Evolutionary conservation across 2,113 vertebrate genomes (phyloP).

Genomic region (Procavia capensis): DNA sequence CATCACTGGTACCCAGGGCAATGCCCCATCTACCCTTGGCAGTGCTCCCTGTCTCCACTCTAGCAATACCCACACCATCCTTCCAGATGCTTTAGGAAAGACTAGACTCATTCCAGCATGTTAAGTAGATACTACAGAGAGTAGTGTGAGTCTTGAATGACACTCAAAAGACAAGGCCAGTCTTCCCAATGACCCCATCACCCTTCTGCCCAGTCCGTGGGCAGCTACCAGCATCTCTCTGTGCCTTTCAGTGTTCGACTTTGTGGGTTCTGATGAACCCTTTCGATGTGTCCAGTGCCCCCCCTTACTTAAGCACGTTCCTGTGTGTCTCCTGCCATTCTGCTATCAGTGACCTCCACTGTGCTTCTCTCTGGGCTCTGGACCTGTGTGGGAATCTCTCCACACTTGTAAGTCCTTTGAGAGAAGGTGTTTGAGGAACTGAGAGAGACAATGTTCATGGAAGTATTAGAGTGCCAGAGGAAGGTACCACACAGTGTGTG

Average conservation of each 20-base stretch:
- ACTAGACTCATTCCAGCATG: neutral
- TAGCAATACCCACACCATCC: too few relatives aligned
- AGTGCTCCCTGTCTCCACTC: neutral
- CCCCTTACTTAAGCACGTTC: fast-evolving
- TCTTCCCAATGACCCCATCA: neutral
- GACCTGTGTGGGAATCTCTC: neutral
- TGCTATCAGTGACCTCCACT: too few relatives aligned
- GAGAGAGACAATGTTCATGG: fast-evolving
- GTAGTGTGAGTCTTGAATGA: too few relatives aligned
- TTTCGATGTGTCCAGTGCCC: fast-evolving
- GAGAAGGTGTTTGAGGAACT: fast-evolving
- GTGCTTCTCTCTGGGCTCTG: neutral
- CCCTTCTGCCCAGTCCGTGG: too few relatives aligned
- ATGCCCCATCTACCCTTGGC: neutral
- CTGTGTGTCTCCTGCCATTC: neutral
- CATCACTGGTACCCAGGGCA: neutral
- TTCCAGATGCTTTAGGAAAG: neutral
- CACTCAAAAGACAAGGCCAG: neutral
- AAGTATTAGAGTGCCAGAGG: fast-evolving
- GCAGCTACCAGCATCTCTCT: neutral
- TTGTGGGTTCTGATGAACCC: too few relatives aligned
- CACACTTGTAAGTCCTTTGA: neutral
- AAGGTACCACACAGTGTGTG: fast-evolving
- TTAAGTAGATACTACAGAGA: neutral
- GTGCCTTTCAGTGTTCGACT: neutral